Conservation (phyloP, 2,888 invertebrate species). For the Clitarchus hookeri region DNA sequence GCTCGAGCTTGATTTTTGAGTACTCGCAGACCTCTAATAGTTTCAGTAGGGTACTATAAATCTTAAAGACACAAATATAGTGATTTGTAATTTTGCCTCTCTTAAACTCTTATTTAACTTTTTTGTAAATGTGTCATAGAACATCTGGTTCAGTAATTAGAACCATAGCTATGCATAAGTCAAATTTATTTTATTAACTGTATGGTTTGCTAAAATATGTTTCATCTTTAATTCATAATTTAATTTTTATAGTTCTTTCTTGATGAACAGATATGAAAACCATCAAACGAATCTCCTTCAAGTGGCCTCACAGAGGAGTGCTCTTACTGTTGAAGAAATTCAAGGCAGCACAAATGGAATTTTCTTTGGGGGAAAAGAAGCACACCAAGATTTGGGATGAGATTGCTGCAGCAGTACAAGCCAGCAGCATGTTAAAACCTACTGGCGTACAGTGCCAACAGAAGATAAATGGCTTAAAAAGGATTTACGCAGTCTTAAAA, state of each 20-base stretch:
- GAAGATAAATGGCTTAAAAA: neutral
- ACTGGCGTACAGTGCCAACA: neutral
- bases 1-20: no score
- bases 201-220: no score
- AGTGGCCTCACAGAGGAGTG: neutral
- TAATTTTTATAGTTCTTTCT: neutral
- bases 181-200: no score
- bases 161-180: no score
- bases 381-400: neutral
- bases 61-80: no score
- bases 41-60: no score
- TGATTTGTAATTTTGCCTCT: no score
- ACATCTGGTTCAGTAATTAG: no score
- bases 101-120: no score
- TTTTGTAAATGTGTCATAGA: no score
- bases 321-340: neutral
- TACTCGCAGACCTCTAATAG: no score
- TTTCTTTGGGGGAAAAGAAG: neutral
- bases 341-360: neutral
- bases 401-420: neutral
- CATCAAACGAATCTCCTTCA: neutral
- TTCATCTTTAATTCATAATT: no score
- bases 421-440: neutral
- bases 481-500: neutral
- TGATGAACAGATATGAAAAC: neutral